These are phyloP conservation scores for Synergus itoensis DNA, from an alignment of 2,888 invertebrate genomes.

Conservation along the genomic window DNA sequence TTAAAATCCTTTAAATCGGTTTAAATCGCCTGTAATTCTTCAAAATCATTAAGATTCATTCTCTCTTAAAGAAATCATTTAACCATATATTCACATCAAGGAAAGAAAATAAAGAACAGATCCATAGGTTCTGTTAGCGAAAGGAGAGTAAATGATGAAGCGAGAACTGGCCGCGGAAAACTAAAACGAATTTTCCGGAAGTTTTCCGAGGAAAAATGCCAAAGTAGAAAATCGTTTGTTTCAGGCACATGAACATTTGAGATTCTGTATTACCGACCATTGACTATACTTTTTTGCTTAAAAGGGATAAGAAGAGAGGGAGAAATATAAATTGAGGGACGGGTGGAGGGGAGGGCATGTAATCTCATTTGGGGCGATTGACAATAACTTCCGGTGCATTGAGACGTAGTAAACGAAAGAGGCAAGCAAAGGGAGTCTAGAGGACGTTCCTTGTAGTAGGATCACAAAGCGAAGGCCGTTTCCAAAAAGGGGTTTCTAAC, in stretches of 20 bases:
- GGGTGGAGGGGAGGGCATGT: neutral
- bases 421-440: neutral
- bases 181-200: neutral
- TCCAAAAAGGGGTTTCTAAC: constrained; percentile 23
- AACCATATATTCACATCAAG: neutral
- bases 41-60: too few species aligned
- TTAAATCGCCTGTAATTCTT: too few species aligned
- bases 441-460: neutral
- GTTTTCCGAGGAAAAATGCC: neutral
- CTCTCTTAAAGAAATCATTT: too few species aligned
- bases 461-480: constrained; percentile 19
- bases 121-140: neutral
- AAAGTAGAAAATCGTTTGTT: constrained; percentile 23
- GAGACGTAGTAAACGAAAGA: constrained; percentile 48
- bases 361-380: constrained; percentile 53
- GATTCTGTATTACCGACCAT: constrained; percentile 3
- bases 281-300: neutral
- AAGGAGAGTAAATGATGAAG: constrained; percentile 18
- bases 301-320: neutral
- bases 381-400: constrained; percentile 51
- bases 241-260: constrained; percentile 36
- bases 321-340: neutral
- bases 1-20: too few species aligned
- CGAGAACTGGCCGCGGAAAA: neutral
- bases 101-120: neutral